Conservation (phyloP, 1,140 invertebrate genomes). For the Aporrectodea caliginosa region DNA sequence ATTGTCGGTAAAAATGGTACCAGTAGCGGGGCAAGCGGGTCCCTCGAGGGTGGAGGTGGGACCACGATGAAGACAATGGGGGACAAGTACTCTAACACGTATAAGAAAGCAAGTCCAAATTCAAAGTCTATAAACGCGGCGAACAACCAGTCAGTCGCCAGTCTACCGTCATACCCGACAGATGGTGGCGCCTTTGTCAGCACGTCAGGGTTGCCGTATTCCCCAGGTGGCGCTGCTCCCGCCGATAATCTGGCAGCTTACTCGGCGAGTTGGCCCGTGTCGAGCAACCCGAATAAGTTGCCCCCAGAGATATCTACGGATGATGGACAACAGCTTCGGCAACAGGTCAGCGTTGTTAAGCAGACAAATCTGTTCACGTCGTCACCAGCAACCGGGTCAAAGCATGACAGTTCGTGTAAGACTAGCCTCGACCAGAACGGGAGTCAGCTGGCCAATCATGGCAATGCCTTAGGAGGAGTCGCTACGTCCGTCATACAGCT, state of each 20-base stretch:
- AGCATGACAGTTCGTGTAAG: not conserved
- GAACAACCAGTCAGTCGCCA: not conserved
- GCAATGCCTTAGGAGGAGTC: not conserved
- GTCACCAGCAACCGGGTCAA: not conserved
- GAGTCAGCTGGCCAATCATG: not conserved
- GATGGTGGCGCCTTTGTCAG: not conserved
- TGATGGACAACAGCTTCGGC: not conserved
- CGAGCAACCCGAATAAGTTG: not conserved
- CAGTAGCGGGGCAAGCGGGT: not conserved
- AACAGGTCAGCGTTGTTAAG: not conserved
- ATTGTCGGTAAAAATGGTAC: not conserved
- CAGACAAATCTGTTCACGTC: not conserved
- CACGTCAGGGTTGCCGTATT: not conserved
- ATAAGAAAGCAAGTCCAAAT: not conserved
- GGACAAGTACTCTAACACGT: not conserved
- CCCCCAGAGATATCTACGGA: not conserved
- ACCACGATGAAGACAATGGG: not conserved
- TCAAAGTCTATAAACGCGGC: not conserved
- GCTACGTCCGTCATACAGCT: constrained; percentile 15
- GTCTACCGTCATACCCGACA: not conserved
- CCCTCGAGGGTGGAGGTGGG: not conserved
- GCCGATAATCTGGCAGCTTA: not conserved
- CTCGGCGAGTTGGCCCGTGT: not conserved
- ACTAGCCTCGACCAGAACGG: not conserved
- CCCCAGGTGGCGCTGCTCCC: too few relatives aligned